Percentiles rank a stretch among this genome's conserved stretches.
Conservation (phyloP, 2,888 invertebrate species). For the Galeruca laticollis region DNA sequence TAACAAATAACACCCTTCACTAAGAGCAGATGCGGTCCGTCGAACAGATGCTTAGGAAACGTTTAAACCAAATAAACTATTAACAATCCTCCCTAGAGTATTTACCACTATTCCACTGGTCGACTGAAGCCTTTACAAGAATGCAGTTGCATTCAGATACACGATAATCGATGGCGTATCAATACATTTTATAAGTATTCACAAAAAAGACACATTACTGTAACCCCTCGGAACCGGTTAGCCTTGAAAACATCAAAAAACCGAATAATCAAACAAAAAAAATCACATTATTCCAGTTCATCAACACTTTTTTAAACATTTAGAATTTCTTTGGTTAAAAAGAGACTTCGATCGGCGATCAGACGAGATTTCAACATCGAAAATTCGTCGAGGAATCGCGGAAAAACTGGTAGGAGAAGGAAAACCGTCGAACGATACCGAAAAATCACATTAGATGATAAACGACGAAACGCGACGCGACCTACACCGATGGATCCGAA, state of each 20-base stretch:
- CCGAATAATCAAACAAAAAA: slow-evolving; percentile 18
- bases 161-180: slow-evolving; percentile 13
- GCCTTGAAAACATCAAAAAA: slow-evolving; percentile 36
- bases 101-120: slow-evolving; percentile 37
- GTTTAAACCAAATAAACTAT: slow-evolving; percentile 41
- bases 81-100: slow-evolving; percentile 21
- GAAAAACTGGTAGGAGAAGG: slow-evolving; percentile 12
- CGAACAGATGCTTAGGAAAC: slow-evolving; percentile 59
- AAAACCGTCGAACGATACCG: slow-evolving; percentile 18
- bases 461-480: slow-evolving; percentile 14
- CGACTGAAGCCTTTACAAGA: slow-evolving; percentile 40
- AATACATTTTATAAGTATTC: background rate
- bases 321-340: slow-evolving; percentile 14
- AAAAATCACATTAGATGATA: slow-evolving; percentile 21
- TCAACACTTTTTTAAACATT: background rate
- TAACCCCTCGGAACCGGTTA: slow-evolving; percentile 23
- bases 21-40: slow-evolving; percentile 58
- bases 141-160: slow-evolving; percentile 41
- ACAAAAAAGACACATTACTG: slow-evolving; percentile 20
- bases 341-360: slow-evolving; percentile 35
- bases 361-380: slow-evolving; percentile 28
- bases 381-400: slow-evolving; percentile 13
- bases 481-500: slow-evolving; percentile 21
- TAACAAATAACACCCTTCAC: slow-evolving; percentile 46
- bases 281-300: slow-evolving; percentile 5